These are phyloP conservation scores for Alfaro cultratus DNA, from an alignment of 2,797 vertebrate genomes.

Conservation along the genomic window DNA sequence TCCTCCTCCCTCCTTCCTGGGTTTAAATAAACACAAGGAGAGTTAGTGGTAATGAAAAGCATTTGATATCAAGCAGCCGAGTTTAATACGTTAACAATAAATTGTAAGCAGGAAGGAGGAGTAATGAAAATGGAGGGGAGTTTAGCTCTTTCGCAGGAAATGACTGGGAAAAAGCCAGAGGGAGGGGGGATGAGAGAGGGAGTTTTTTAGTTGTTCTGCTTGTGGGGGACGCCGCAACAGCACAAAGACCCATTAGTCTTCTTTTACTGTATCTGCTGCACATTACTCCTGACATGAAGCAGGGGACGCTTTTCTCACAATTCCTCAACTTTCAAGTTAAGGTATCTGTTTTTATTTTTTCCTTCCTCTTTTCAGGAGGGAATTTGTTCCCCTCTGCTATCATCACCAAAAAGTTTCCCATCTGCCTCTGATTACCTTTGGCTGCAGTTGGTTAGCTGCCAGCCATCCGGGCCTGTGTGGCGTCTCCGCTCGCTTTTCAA, in stretches of 20 bases:
- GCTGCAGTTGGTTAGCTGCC: conserved; percentile 83
- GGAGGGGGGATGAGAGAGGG: conserved; percentile 67
- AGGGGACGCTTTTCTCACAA: conserved; percentile 41
- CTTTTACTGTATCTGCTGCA: conserved; percentile 58
- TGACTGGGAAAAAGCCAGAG: conserved; percentile 76
- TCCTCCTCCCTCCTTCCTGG: conserved; percentile 35
- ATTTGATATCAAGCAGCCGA: conserved; percentile 73
- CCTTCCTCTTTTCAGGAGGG: conserved; percentile 70
- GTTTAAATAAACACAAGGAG: conserved; percentile 71
- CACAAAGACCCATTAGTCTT: conserved; percentile 78
- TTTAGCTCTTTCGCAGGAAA: conserved; percentile 80
- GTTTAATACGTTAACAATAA: conserved; percentile 77
- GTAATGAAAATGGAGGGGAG: conserved; percentile 79
- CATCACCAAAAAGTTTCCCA: conserved; percentile 86
- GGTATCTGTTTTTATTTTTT: conserved; percentile 47
- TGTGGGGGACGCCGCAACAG: conserved; percentile 62
- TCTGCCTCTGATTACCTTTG: conserved; percentile 93
- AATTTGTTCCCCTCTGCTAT: conserved; percentile 84
- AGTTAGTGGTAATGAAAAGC: conserved; percentile 75
- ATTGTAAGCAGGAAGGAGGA: conserved; percentile 69
- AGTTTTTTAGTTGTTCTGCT: conserved; percentile 74
- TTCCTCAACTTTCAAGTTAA: conserved; percentile 49
- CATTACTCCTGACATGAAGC: conserved; percentile 42
- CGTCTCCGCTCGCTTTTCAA: conserved; percentile 71
- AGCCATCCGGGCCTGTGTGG: conserved; percentile 81